Evolutionary conservation across 2,797 vertebrate genomes (phyloP).

Genomic region (Clamator glandarius): DNA sequence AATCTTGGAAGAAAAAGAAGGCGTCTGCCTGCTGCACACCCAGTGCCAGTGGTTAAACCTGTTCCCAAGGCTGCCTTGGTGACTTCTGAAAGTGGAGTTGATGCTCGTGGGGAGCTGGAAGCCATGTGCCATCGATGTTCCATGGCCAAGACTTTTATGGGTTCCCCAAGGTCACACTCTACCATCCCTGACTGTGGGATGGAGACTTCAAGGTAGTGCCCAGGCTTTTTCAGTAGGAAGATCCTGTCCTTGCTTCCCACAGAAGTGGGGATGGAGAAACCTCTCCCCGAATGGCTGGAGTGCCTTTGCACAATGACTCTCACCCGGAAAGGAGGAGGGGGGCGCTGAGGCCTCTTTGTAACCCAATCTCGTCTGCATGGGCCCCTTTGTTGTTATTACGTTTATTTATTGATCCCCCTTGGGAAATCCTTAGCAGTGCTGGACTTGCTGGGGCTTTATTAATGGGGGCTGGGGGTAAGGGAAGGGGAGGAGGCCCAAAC

Average conservation of each 20-base stretch:
- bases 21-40: neutral
- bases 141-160: neutral
- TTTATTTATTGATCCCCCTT: slow-evolving; percentile 64
- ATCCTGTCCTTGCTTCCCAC: rapidly evolving
- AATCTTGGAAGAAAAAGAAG: neutral
- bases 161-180: neutral
- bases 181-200: no score
- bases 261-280: neutral
- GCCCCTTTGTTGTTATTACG: slow-evolving; percentile 69
- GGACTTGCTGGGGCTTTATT: slow-evolving; percentile 36
- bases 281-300: neutral
- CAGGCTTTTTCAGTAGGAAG: neutral
- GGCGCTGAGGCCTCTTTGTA: slow-evolving; percentile 46
- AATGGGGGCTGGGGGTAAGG: slow-evolving; percentile 16
- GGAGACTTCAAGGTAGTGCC: neutral
- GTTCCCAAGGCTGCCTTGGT: neutral
- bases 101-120: neutral
- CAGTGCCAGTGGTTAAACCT: neutral
- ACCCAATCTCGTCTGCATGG: slow-evolving; percentile 61
- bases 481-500: neutral
- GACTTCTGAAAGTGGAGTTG: neutral
- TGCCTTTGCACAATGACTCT: neutral
- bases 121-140: rapidly evolving
- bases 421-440: slow-evolving; percentile 32
- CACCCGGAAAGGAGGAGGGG: slow-evolving; percentile 18